Percentiles rank a stretch among this genome's conserved stretches.
Evolutionary conservation across 2,797 vertebrate genomes (phyloP).

Genomic region (Onychomys arenicola): DNA sequence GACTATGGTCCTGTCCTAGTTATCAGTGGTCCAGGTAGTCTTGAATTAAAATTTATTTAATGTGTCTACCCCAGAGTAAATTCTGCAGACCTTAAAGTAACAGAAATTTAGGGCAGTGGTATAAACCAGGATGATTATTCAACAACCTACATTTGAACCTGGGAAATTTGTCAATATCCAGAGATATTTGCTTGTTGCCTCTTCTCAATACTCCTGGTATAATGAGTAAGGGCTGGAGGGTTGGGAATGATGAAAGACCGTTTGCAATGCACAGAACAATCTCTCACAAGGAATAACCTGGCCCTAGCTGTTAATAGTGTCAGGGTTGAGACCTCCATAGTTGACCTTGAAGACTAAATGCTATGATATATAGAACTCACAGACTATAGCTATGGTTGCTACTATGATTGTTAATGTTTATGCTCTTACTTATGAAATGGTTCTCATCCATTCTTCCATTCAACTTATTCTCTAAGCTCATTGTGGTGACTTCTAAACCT

Average conservation of each 20-base stretch:
- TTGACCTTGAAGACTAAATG: no score
- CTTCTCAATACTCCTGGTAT: not conserved
- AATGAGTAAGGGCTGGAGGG: not conserved
- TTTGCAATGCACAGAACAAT: not conserved
- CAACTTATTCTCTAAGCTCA: not conserved
- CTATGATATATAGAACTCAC: not conserved
- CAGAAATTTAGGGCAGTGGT: not conserved
- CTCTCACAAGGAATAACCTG: not conserved
- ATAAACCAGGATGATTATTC: not conserved
- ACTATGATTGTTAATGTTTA: not conserved
- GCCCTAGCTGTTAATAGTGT: no score
- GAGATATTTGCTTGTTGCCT: not conserved
- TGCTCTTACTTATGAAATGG: not conserved
- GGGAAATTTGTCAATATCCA: not conserved
- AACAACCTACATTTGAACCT: no score
- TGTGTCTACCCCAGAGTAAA: not conserved
- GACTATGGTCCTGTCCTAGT: not conserved
- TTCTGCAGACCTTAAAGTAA: no score
- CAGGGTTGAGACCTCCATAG: not conserved
- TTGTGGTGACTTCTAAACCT: not conserved
- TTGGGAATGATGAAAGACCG: not conserved
- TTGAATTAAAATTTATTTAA: not conserved
- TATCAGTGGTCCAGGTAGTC: not conserved
- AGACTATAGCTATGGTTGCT: not conserved
- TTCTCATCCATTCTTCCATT: not conserved